A percentile compares a stretch with the other conserved stretches of the same genome.
Conservation (phyloP, 2,113 vertebrate species). For the Hyaena hyaena region DNA sequence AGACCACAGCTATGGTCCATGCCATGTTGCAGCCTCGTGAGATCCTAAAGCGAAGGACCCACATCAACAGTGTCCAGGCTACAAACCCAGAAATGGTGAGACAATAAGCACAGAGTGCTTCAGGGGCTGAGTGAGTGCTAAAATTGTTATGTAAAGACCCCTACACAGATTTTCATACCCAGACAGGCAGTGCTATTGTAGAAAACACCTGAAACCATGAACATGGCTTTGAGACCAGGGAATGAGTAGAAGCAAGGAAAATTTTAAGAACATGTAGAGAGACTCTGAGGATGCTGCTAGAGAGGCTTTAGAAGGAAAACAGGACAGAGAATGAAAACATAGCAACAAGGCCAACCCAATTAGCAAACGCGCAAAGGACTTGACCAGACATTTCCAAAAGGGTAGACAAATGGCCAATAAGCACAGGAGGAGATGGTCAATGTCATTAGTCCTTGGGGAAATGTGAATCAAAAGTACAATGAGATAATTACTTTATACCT, state of each 20-base stretch:
- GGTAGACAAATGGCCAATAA: neutral
- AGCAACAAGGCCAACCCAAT: neutral
- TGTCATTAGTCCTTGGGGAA: neutral
- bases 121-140: neutral
- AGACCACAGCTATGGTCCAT: neutral
- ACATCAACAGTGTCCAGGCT: neutral
- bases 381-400: neutral
- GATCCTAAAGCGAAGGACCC: neutral
- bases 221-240: neutral
- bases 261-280: neutral
- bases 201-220: neutral
- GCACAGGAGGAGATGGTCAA: neutral
- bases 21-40: accelerated
- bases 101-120: neutral
- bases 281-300: neutral
- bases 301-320: neutral
- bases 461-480: neutral
- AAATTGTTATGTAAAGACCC: too few species aligned
- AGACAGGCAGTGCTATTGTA: too few species aligned
- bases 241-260: neutral
- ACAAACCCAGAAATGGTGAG: neutral
- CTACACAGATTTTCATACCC: too few species aligned
- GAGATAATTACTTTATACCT: neutral
- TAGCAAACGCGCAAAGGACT: neutral
- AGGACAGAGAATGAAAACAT: neutral